Evolutionary conservation across 2,113 vertebrate genomes (phyloP), one percentile per base, ranked within the genome.

Genomic region (Polypterus senegalus): DNA sequence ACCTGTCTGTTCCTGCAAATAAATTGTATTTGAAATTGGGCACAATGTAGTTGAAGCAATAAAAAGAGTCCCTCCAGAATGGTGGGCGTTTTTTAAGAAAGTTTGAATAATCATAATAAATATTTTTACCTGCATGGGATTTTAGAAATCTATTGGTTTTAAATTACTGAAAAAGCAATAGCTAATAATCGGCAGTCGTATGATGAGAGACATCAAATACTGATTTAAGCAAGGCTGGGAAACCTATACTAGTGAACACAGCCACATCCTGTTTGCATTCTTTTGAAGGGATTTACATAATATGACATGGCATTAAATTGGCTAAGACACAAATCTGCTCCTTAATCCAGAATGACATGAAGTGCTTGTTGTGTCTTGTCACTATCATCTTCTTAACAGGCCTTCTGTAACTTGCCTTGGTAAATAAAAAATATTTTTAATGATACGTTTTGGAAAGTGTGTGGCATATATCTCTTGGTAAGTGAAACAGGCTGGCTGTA

Each of bases 201-300:
- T 45, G 27, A 47, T 9, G 47, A 46, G 10, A 74, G 71, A 73
- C 61, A 76, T 77, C 72, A 79, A 67, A 72, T 76, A 74, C 61
- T 58, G 68, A 78, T 77, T 75, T 67, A 73, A 65, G 67, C 66
- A 74, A 77, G 67, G 68, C 67, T 74, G 74, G 75, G 67, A 54
- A 77, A 59, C 55, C 60, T 45, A 44, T 65, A 74, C 71, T 73
- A 75, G 70, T 58, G 66, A 76, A 65, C 74, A 63, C 72, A 76
- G 74, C 71, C 79, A 74, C 74, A 84, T 79, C 82, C 76, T 78
- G 74, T 80, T 76, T 77, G 73, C 73, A 71, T 81, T 81, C 76
- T 77, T 77, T 57, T 70, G 68, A 81, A 70, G 58, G 74, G 77
- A 89, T 86, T 86, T 86, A 71, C 81, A 86, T 86, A 87, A 87